Base-by-base conservation (phyloP, 2,888 invertebrate genomes). In the Agonum fuliginosum region DNA sequence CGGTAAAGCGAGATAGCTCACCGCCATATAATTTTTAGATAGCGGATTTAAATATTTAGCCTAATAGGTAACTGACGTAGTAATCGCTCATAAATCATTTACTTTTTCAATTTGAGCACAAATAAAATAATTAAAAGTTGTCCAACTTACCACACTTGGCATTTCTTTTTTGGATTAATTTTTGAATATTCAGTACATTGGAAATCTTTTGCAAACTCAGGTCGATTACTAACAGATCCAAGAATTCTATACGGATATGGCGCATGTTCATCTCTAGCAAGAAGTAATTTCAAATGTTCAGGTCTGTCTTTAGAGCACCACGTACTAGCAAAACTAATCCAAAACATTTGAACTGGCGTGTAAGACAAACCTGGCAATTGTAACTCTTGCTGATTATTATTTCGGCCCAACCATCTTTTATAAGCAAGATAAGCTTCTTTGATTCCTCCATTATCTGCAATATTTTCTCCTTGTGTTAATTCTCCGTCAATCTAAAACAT, bases 391-490 rank as follows among this genome's bases (percentile, higher is more conserved):
- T 48, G 24, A 17, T 71, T 51, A 20, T 19, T 19, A 19, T 94
- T 90, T 4, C 91, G 88, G 20, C 89, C 87, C 0, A 89, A 90
- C 95, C 95, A 96, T 10, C 91, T 90, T 58, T 91, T 89, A 86
- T 96, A 96, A 0, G 96, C 96, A 27, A 20, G 8, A 86, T 97
- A 97, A 0, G 97, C 95, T 85, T 95, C 94, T 85, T 97, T 97
- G 80, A 97, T 91, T 0, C 97, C 97, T 1, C 97, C 97, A 84
- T 97, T 97, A 85, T 97, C 97, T 0, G 97, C 97, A 76, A 97
- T 97, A 85, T 97, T 97, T 86, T 97, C 97, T n/a, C 96, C 97
- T 87, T 96, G 95, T 0, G 97, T 97, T 83, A 95, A 95, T 78
- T 96, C 92, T 70, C 97, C 97, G 83, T 97, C 96, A 71, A 98